phyloP scores from a whole-genome alignment of 1,140 invertebrate genomes.

The Drosophila erecta region DNA sequence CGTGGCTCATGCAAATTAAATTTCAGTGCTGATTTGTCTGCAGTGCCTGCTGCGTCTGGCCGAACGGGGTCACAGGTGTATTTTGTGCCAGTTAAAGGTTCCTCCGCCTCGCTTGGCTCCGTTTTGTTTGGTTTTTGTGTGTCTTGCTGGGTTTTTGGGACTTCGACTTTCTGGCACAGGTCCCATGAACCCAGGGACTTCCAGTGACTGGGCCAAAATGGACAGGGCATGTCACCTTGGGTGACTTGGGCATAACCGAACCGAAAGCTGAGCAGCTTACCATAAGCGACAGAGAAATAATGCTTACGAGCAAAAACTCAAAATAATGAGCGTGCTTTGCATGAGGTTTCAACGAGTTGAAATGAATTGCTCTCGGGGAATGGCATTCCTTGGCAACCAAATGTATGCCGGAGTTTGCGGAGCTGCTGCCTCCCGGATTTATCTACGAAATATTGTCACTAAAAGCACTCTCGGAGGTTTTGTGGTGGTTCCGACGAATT shows the following conservation, averaged over 20 bases:
- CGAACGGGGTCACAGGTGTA: constrained; percentile 73
- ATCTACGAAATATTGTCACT: constrained; percentile 12
- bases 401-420: constrained; percentile 13
- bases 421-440: constrained; percentile 1
- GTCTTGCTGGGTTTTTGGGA: constrained; percentile 4
- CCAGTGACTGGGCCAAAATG: constrained; percentile 31
- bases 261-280: constrained; percentile 17
- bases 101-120: constrained; percentile 15
- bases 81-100: constrained; percentile 73
- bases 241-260: neutral
- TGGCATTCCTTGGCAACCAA: constrained; percentile 4
- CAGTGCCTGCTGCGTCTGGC: constrained; percentile 19
- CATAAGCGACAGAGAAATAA: constrained; percentile 45
- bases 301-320: constrained; percentile 32
- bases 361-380: constrained; percentile 28
- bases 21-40: constrained; percentile 77
- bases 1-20: constrained; percentile 75
- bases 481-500: constrained; percentile 22
- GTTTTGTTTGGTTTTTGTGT: neutral
- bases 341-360: constrained; percentile 47
- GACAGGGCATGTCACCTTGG: constrained; percentile 38
- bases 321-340: constrained; percentile 47
- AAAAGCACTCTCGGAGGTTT: constrained; percentile 7
- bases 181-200: constrained; percentile 24
- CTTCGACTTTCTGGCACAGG: constrained; percentile 11